These are phyloP conservation scores for Clamator glandarius DNA, from an alignment of 2,797 vertebrate genomes.

Conservation along the genomic window DNA sequence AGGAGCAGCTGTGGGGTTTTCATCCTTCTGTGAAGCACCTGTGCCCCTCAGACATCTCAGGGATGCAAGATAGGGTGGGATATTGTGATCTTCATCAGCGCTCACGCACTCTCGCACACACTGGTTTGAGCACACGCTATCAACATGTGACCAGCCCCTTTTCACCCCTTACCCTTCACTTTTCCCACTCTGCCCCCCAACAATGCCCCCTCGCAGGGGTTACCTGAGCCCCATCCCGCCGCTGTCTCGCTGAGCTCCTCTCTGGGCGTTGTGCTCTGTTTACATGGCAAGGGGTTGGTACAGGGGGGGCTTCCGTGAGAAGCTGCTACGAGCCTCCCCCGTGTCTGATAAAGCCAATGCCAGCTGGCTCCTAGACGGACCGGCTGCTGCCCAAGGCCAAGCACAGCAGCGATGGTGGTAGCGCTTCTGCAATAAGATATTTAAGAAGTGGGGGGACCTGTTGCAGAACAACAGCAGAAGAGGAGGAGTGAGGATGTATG, in stretches of 20 bases:
- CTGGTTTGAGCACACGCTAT: fast-evolving
- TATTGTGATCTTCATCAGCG: not conserved
- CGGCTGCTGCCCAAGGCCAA: too few relatives aligned
- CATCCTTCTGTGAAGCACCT: not conserved
- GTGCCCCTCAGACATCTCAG: not conserved
- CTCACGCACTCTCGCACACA: fast-evolving
- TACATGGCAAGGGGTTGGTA: too few relatives aligned
- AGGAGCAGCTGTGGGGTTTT: not conserved
- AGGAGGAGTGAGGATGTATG: too few relatives aligned
- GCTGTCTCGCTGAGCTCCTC: not conserved
- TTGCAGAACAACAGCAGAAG: too few relatives aligned
- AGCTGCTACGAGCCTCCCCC: too few relatives aligned
- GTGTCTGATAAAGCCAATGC: too few relatives aligned
- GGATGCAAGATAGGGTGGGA: not conserved
- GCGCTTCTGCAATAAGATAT: too few relatives aligned
- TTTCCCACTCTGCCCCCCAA: not conserved
- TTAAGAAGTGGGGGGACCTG: too few relatives aligned
- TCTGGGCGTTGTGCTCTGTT: too few relatives aligned
- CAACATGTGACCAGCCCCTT: fast-evolving
- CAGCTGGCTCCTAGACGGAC: too few relatives aligned
- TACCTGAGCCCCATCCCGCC: not conserved
- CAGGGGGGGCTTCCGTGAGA: too few relatives aligned
- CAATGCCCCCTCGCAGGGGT: not conserved
- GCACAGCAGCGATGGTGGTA: too few relatives aligned
- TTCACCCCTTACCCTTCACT: not conserved